Conservation (phyloP, 1,140 invertebrate genomes). For the Papilio xuthus region DNA sequence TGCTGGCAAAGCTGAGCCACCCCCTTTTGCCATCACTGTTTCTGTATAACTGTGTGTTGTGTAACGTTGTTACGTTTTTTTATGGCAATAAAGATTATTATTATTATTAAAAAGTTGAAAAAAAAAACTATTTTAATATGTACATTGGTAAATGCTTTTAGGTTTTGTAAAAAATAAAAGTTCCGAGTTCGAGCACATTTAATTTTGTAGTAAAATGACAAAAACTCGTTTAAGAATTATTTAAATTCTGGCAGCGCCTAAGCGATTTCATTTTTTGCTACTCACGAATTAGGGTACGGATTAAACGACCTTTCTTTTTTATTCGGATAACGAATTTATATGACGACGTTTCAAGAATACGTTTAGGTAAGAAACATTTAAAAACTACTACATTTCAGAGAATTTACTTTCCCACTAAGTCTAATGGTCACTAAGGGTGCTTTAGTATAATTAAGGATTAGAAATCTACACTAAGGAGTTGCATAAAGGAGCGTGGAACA, state of each 20-base stretch:
- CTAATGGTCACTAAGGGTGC: too few relatives aligned
- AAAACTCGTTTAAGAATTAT: slow-evolving; percentile 16
- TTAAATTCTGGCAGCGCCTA: slow-evolving; percentile 7
- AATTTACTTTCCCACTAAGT: too few relatives aligned
- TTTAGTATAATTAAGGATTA: too few relatives aligned
- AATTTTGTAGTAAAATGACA: background rate
- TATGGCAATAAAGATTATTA: too few relatives aligned
- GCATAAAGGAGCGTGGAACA: too few relatives aligned
- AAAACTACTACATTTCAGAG: background rate
- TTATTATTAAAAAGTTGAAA: too few relatives aligned
- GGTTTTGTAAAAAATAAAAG: background rate
- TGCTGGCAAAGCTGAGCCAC: too few relatives aligned
- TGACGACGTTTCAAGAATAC: background rate
- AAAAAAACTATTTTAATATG: too few relatives aligned
- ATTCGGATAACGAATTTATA: slow-evolving; percentile 4
- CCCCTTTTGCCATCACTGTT: too few relatives aligned
- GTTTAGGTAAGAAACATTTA: background rate
- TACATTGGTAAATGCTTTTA: background rate
- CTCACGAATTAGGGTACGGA: slow-evolving; percentile 1
- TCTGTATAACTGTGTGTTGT: too few relatives aligned
- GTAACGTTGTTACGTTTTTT: too few relatives aligned
- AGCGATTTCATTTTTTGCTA: slow-evolving; percentile 2
- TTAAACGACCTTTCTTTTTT: slow-evolving; percentile 5
- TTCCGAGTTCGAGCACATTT: background rate
- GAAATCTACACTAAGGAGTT: too few relatives aligned